Percentiles rank a stretch among this genome's conserved stretches.
phyloP scores from a whole-genome alignment of 2,888 invertebrate species.

The Platynereis dumerilii region DNA sequence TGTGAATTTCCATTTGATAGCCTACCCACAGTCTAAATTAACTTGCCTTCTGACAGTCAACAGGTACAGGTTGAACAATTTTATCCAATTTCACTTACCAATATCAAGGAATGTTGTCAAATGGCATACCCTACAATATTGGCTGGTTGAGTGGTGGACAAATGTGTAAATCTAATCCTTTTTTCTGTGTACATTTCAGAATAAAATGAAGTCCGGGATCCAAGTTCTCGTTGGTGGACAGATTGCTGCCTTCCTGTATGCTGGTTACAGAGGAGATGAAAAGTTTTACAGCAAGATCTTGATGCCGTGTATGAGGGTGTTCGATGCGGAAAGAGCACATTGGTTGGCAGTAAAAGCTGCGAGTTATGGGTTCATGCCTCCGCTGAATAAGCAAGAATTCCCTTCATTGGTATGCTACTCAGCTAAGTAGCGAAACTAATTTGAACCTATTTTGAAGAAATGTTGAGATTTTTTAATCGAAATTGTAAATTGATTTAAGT shows the following conservation, averaged over 20 bases:
- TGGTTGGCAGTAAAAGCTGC: constrained; percentile 77
- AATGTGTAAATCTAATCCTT: too few relatives aligned
- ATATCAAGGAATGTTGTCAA: too few relatives aligned
- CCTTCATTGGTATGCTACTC: constrained; percentile 70
- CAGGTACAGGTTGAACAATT: too few relatives aligned
- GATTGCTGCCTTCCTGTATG: constrained; percentile 73
- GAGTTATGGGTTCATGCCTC: constrained; percentile 78
- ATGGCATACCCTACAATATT: too few relatives aligned
- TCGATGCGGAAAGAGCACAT: constrained; percentile 86
- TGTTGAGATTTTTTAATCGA: too few relatives aligned
- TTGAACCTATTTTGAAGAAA: too few relatives aligned
- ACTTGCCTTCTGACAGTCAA: too few relatives aligned
- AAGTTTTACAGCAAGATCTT: constrained; percentile 77
- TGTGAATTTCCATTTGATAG: too few relatives aligned
- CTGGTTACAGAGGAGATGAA: constrained; percentile 77
- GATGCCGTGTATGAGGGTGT: constrained; percentile 74
- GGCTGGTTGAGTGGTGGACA: too few relatives aligned
- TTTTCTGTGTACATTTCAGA: constrained; percentile 62
- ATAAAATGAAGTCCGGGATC: constrained; percentile 73
- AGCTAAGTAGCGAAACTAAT: not conserved
- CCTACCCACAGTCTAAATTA: too few relatives aligned
- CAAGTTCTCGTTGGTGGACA: constrained; percentile 74
- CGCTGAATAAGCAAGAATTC: constrained; percentile 70
- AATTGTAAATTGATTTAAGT: too few relatives aligned
- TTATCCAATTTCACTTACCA: too few relatives aligned